Base-by-base conservation (phyloP, 2,888 invertebrate species). In the Eupithecia subfuscata region DNA sequence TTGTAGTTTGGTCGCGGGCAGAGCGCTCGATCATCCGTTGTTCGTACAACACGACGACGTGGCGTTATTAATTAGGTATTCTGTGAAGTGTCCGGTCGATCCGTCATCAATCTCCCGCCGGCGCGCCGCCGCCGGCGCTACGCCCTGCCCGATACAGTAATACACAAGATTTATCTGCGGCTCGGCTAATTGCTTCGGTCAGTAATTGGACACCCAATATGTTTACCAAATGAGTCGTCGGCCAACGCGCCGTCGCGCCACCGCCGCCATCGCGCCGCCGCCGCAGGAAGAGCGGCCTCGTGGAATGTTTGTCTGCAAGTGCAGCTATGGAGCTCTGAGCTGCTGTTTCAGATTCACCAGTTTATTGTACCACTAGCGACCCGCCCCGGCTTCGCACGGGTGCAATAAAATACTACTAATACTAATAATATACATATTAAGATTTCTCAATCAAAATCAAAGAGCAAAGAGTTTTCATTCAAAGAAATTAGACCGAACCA, bases 191-290 rank as follows among this genome's bases (percentile, higher is more conserved):
- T 70, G 75, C 67, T 75, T 78, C 71, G 69, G 52, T 6, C 75
- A 69, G 71, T 78, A 73, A 79, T 79, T 75, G 78, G 75, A 79
- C 68, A 67, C 74, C 72, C 74, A 63, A 77, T 75, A 75, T 77
- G 77, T 75, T 77, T 77, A 77, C 75, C 73, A 73, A 75, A 68
- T 43, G 71, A 69, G 67, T 64, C 52, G 56, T n/a, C 69, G 60
- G 37, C 67, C 48, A 14, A 2, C 60, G n/a, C n/a, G 7, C 52
- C 40, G 37, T 6, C 60, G n/a, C n/a, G 7, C 52, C 40, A 25
- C 14, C 63, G 18, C 48, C 65, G 37, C 67, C 48, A 14, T 2
- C 60, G n/a, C n/a, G 7, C 52, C 40, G 40, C 37, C 40, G 40
- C 40, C 40, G 43, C 43, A 40, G 11, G 40, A 12, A 11, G 40